These are phyloP conservation scores for Otus sunia DNA, from an alignment of 2,113 vertebrate species.

Conservation along the genomic window DNA sequence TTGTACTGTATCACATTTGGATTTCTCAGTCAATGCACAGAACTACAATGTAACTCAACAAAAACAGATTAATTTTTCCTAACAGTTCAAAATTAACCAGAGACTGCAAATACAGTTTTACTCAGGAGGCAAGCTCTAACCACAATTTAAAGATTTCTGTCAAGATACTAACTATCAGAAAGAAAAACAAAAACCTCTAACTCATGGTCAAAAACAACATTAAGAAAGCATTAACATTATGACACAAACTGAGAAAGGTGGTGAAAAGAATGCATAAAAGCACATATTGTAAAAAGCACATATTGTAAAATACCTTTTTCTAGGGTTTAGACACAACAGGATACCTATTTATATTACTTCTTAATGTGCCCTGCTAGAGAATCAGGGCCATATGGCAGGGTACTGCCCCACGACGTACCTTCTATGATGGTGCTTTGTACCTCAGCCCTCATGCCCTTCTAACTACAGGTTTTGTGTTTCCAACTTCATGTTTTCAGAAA, in stretches of 20 bases:
- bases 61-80: not conserved
- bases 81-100: not conserved
- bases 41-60: not conserved
- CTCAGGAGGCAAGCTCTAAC: not conserved
- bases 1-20: not conserved
- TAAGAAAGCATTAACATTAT: not conserved
- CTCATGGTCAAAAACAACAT: not conserved
- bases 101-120: not conserved
- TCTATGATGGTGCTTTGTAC: not conserved
- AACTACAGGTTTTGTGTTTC: not conserved
- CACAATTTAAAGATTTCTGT: not conserved
- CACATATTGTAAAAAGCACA: not conserved
- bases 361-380: not conserved
- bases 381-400: not conserved
- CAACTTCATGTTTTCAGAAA: not conserved
- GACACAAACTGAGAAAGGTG: not conserved
- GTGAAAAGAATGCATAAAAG: not conserved
- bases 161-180: not conserved
- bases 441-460: not conserved
- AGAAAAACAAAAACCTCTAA: not conserved
- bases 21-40: not conserved
- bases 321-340: not conserved
- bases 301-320: not conserved
- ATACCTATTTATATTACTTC: not conserved
- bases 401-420: not conserved